phyloP scores from a whole-genome alignment of 2,797 vertebrate species.

The Borostomias antarcticus region DNA sequence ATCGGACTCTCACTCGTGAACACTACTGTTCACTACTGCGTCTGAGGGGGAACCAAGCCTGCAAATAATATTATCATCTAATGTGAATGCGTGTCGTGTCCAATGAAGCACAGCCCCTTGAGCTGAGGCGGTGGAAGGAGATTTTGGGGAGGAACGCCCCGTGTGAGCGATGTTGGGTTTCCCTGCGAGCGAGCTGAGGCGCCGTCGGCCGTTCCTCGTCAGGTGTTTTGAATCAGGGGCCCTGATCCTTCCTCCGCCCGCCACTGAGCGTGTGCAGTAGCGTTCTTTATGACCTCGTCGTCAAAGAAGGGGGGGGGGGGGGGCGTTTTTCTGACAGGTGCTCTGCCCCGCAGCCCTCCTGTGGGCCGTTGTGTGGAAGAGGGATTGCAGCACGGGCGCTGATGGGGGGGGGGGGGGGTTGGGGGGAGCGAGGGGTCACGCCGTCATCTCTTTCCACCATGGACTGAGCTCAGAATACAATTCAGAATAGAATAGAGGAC shows the following conservation, averaged over 20 bases:
- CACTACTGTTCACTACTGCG: too few species aligned
- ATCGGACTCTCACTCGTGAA: too few species aligned
- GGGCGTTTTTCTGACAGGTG: constrained; percentile 69
- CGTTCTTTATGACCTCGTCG: constrained; percentile 63
- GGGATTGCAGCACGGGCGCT: too few species aligned
- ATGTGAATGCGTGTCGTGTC: too few species aligned
- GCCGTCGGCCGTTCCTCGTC: background rate
- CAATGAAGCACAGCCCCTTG: too few species aligned
- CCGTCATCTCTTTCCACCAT: constrained; percentile 51
- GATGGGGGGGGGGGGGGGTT: constrained; percentile 54
- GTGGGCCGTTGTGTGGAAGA: constrained; percentile 63
- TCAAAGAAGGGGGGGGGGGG: constrained; percentile 57
- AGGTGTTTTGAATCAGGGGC: constrained; percentile 11
- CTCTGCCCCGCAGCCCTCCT: constrained; percentile 53
- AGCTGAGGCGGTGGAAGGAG: too few species aligned
- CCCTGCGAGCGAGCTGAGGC: too few species aligned
- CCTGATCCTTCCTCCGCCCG: too few species aligned
- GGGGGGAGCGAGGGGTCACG: constrained; percentile 48
- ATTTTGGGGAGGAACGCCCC: constrained; percentile 8
- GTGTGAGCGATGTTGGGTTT: constrained; percentile 12
- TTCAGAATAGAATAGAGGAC: constrained; percentile 32
- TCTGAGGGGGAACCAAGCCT: too few species aligned
- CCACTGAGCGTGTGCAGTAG: too few species aligned
- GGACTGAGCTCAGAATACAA: too few species aligned
- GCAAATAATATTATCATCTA: too few species aligned